phyloP scores from a whole-genome alignment of 2,888 invertebrate species.

The Dyspetes luteomarginatus region DNA sequence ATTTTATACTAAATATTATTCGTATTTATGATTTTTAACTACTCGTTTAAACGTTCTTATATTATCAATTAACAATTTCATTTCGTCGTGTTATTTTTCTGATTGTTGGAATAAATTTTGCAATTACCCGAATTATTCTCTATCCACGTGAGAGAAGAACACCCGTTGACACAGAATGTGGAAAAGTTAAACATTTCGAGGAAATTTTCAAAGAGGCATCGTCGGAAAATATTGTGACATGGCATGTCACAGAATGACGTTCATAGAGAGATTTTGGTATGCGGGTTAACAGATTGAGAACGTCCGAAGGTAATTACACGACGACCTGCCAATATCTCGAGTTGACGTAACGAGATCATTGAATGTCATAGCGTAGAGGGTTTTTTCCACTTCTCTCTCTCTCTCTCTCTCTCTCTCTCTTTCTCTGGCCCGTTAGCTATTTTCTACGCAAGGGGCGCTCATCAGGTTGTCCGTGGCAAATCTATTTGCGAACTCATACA shows the following conservation, averaged over 20 bases:
- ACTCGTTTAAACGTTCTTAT: too few relatives aligned
- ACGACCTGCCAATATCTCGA: constrained; percentile 65
- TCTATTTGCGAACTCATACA: constrained; percentile 55
- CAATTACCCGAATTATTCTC: too few relatives aligned
- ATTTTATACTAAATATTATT: too few relatives aligned
- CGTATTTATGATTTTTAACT: too few relatives aligned
- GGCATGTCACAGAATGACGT: constrained; percentile 47
- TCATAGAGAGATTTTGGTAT: constrained; percentile 61
- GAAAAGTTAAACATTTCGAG: not conserved
- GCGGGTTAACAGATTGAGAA: constrained; percentile 70
- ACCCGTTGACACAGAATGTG: not conserved
- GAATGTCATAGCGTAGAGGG: constrained; percentile 62
- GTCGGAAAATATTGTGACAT: constrained; percentile 51
- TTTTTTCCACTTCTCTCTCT: constrained; percentile 46
- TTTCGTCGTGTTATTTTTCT: too few relatives aligned
- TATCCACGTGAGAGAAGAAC: too few relatives aligned
- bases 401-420: constrained; percentile 6
- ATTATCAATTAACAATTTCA: too few relatives aligned
- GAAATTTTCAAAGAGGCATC: constrained; percentile 6
- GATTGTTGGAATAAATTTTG: too few relatives aligned
- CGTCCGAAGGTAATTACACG: constrained; percentile 59
- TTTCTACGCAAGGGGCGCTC: constrained; percentile 55
- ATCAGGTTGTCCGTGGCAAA: constrained; percentile 52
- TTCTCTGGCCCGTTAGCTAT: constrained; percentile 49
- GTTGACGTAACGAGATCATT: constrained; percentile 66